Percentiles rank a stretch among this genome's conserved stretches.
These are phyloP conservation scores for Stenolophus ochropezus DNA, from an alignment of 2,888 invertebrate species.

Conservation along the genomic window DNA sequence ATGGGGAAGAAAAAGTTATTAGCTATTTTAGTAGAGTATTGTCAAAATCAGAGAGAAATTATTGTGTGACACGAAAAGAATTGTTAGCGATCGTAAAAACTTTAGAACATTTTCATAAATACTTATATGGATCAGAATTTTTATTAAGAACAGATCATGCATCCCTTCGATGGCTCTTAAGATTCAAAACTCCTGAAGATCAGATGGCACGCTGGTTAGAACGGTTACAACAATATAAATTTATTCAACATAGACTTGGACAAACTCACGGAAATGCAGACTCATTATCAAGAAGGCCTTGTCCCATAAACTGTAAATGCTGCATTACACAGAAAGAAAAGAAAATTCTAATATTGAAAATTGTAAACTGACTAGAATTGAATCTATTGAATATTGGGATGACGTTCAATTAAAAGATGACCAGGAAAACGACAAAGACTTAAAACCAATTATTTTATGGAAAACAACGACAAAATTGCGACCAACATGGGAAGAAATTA, in stretches of 20 bases:
- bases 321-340: background rate
- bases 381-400: too few species aligned
- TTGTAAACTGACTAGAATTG: background rate
- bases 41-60: background rate
- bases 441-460: background rate
- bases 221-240: background rate
- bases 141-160: too few species aligned
- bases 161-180: background rate
- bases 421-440: background rate
- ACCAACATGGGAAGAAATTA: background rate
- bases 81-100: too few species aligned
- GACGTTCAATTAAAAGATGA: background rate
- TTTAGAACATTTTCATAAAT: too few species aligned
- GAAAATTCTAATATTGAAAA: background rate
- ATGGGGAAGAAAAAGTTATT: background rate
- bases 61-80: background rate
- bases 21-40: background rate
- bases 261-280: too few species aligned
- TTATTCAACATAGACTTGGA: too few species aligned
- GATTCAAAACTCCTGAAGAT: background rate
- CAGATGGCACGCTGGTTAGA: conserved; percentile 5
- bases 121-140: too few species aligned
- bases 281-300: too few species aligned
- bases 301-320: background rate
- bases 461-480: background rate